Base-by-base conservation (phyloP, 2,797 vertebrate species). In the Austrolebias charrua region DNA sequence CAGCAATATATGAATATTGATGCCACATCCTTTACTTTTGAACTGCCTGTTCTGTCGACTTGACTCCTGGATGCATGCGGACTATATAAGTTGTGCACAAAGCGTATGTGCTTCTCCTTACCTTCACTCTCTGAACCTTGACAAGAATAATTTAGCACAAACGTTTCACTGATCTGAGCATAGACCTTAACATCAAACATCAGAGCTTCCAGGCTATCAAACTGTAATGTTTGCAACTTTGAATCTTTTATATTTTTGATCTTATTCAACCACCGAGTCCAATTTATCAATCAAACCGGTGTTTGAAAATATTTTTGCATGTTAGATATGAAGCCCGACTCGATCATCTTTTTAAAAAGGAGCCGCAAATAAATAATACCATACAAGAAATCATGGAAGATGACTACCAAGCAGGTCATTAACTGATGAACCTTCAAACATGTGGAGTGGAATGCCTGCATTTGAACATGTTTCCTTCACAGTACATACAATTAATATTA, bases 1-100 rank as follows among this genome's bases (percentile, higher is more conserved):
- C 75, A 79, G 79, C 79, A 76, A 76, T 79, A 80, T 68, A 81
- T 87, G 75, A 87, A 89, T 87, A 85, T 87, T 80, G 84, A 88
- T 86, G 78, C 47, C 68, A 67, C 63, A 76, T 70, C 73, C 71
- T 84, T 68, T 44, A 31, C 51, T 57, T 67, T 55, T 59, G 51
- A 74, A 63, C 61, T 71, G 56, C 54, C 71, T 77, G 84, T 79
- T 62, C 57, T 72, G 60, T 40, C 18, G 46, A 56, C 45, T 43
- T 42, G 49, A 14, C 16, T 48, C 29, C 28, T 63, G 45, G 58
- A 61, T 63, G 59, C 28, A 5, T 33, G 40, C 35, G 19, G 9
- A 28, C 50, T 28, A 48, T 53, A 65, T 67, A 48, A 14, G 51
- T 63, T 40, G 44, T 51, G 56, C 61, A 63, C 12, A 52, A 14